Percentiles rank a stretch among this genome's conserved stretches.
Conservation (phyloP, 2,113 vertebrate species). For the Donacobius atricapilla region DNA sequence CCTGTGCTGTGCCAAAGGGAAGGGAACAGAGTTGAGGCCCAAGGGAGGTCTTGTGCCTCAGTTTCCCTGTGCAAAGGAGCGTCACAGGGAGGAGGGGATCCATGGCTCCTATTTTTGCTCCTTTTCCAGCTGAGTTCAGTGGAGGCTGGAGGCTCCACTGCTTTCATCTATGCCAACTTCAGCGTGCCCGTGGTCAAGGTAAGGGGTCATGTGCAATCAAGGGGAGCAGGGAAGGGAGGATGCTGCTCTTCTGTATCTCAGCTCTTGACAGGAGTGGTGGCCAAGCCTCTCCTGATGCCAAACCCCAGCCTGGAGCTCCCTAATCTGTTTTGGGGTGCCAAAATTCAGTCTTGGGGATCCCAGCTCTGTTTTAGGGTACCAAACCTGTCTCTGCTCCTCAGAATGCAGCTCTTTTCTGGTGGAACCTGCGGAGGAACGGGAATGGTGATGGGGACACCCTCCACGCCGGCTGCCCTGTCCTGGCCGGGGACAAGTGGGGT, state of each 20-base stretch:
- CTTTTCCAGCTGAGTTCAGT: slow-evolving; percentile 84
- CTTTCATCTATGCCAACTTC: slow-evolving; percentile 90
- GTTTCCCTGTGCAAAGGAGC: background rate
- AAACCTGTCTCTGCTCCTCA: background rate
- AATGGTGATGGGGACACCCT: slow-evolving; percentile 82
- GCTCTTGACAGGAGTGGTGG: too few relatives aligned
- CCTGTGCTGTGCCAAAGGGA: fast-evolving
- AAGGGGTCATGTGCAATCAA: background rate
- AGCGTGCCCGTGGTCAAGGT: slow-evolving; percentile 90
- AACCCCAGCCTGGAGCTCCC: fast-evolving
- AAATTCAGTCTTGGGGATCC: fast-evolving
- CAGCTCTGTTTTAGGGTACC: slow-evolving; percentile 75
- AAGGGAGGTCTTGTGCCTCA: background rate
- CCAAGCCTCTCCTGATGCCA: background rate
- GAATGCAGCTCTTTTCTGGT: slow-evolving; percentile 95
- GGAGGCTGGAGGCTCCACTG: slow-evolving; percentile 87
- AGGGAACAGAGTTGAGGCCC: fast-evolving
- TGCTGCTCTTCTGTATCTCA: fast-evolving
- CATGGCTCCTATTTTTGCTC: background rate
- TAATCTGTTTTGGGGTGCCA: background rate
- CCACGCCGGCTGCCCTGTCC: slow-evolving; percentile 89
- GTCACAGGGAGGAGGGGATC: too few relatives aligned
- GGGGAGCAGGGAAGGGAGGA: background rate
- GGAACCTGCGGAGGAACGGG: slow-evolving; percentile 90
- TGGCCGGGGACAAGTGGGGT: slow-evolving; percentile 95